Evolutionary conservation across 2,888 invertebrate genomes (phyloP).

Genomic region (Uropetala carovei): DNA sequence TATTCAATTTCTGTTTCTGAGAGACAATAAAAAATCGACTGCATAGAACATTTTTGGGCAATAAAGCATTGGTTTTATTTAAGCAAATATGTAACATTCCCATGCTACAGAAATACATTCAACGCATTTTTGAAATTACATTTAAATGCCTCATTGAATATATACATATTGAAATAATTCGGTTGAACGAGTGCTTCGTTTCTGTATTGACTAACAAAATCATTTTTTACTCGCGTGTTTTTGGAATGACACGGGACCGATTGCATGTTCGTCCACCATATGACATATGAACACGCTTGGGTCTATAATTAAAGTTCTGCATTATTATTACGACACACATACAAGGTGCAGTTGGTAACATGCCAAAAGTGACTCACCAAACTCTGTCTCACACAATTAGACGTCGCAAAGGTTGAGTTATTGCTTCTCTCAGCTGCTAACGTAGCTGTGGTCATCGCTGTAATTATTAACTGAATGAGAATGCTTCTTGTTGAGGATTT

Average conservation of each 20-base stretch:
- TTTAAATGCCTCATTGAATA: too few species aligned
- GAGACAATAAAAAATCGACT: too few species aligned
- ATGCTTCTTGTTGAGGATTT: background rate
- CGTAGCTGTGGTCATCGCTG: background rate
- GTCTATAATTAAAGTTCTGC: constrained; percentile 13
- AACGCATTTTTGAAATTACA: too few species aligned
- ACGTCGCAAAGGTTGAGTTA: constrained; percentile 49
- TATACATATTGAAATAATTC: too few species aligned
- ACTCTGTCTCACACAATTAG: constrained; percentile 58
- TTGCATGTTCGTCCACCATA: background rate
- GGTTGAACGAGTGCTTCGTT: too few species aligned
- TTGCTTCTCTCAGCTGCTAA: constrained; percentile 17
- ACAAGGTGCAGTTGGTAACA: constrained; percentile 25
- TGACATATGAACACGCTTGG: background rate
- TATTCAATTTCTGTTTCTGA: too few species aligned
- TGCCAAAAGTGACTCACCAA: constrained; percentile 60
- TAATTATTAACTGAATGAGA: constrained; percentile 23
- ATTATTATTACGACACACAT: background rate
- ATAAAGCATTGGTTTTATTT: too few species aligned
- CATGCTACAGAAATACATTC: too few species aligned
- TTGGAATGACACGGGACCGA: background rate
- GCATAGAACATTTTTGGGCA: too few species aligned
- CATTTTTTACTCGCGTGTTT: background rate
- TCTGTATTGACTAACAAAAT: too few species aligned
- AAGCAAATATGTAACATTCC: too few species aligned